phyloP scores from a whole-genome alignment of 2,888 invertebrate species.

The Megalurothrips usitatus region DNA sequence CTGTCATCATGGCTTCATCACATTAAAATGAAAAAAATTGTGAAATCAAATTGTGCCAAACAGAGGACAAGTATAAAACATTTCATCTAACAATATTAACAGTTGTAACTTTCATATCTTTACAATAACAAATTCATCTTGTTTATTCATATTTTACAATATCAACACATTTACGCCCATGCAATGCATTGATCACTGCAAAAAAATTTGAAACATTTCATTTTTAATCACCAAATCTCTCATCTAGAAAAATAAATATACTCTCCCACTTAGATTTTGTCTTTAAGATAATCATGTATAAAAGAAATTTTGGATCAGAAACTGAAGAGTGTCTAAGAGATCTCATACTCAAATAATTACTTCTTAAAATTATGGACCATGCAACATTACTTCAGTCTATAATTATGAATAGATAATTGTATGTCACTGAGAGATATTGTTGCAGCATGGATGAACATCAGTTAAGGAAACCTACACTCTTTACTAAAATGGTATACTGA shows the following conservation, averaged over 20 bases:
- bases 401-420: not conserved
- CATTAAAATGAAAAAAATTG: not conserved
- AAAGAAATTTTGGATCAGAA: not conserved
- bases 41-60: not conserved
- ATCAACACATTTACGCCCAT: not conserved
- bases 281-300: not conserved
- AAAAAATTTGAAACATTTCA: constrained; percentile 1
- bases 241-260: constrained; percentile 20
- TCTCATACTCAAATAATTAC: not conserved
- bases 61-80: constrained; percentile 12
- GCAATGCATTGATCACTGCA: constrained; percentile 3
- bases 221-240: not conserved
- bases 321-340: not conserved
- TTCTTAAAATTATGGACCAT: constrained; percentile 20
- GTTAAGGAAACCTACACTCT: too few relatives aligned
- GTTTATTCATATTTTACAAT: constrained; percentile 10
- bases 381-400: constrained; percentile 25
- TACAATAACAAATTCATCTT: constrained; percentile 15
- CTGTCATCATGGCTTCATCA: too few relatives aligned
- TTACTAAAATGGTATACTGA: too few relatives aligned
- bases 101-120: constrained; percentile 13
- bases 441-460: not conserved
- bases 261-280: not conserved
- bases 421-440: constrained; percentile 16
- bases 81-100: constrained; percentile 25